Evolutionary conservation across 2,888 invertebrate genomes (phyloP).

Genomic region (Hanleya hanleyi): DNA sequence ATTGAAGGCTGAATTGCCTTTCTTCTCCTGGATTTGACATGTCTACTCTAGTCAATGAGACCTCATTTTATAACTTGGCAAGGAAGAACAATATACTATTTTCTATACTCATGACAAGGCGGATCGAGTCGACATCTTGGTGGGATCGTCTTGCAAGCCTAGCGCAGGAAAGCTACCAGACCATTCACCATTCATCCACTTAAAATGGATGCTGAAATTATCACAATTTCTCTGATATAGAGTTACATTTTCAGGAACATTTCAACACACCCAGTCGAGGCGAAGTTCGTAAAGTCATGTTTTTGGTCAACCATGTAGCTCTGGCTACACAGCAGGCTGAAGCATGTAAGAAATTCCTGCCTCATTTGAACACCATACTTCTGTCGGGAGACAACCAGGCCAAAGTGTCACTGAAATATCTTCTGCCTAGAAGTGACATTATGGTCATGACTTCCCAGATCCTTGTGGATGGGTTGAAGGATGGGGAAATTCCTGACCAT

Average conservation of each 20-base stretch:
- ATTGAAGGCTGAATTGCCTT: too few relatives aligned
- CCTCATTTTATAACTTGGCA: too few relatives aligned
- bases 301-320: constrained; percentile 68
- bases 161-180: too few relatives aligned
- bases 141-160: too few relatives aligned
- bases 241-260: not conserved
- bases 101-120: too few relatives aligned
- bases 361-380: constrained; percentile 44
- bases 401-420: constrained; percentile 29
- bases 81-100: too few relatives aligned
- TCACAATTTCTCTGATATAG: too few relatives aligned
- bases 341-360: constrained; percentile 56
- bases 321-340: constrained; percentile 70
- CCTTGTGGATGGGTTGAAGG: constrained; percentile 59
- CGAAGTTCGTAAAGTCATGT: constrained; percentile 59
- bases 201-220: too few relatives aligned
- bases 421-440: constrained; percentile 47
- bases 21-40: too few relatives aligned
- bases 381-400: constrained; percentile 55
- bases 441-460: constrained; percentile 73
- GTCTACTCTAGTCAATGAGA: too few relatives aligned
- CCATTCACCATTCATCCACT: too few relatives aligned
- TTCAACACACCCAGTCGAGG: not conserved
- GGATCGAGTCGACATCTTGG: too few relatives aligned
- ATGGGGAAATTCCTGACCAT: constrained; percentile 28